phyloP scores from a whole-genome alignment of 1,140 invertebrate genomes.

The Apis dorsata region DNA sequence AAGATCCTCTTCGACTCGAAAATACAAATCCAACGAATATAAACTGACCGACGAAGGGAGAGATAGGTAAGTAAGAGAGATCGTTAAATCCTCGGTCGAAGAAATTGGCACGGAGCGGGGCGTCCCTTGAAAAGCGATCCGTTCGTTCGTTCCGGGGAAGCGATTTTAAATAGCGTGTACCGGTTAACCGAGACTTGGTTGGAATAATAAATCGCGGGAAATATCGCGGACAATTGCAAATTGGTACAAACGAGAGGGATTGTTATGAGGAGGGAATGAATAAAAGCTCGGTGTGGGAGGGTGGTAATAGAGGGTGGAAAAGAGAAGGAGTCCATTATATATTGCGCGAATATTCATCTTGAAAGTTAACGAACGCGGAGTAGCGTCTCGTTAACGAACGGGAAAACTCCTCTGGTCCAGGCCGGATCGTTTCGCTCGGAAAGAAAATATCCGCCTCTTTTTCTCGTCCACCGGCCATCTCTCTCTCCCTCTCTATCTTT shows the following conservation, averaged over 20 bases:
- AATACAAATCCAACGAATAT: too few relatives aligned
- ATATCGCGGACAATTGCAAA: slow-evolving; percentile 55
- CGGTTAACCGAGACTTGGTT: slow-evolving; percentile 14
- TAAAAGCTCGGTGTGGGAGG: not conserved
- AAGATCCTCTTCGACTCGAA: not conserved
- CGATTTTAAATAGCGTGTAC: slow-evolving; percentile 3
- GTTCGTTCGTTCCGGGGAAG: not conserved
- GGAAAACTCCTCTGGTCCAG: slow-evolving; percentile 54
- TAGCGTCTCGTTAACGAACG: slow-evolving; percentile 64
- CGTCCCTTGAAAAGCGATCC: not conserved
- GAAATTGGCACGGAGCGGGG: not conserved
- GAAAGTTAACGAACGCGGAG: slow-evolving; percentile 64
- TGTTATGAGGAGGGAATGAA: slow-evolving; percentile 48
- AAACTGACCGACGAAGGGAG: too few relatives aligned
- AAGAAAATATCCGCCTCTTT: slow-evolving; percentile 57
- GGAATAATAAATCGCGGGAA: slow-evolving; percentile 56
- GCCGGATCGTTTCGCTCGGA: slow-evolving; percentile 45
- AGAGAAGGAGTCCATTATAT: slow-evolving; percentile 38
- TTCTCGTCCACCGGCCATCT: slow-evolving; percentile 1
- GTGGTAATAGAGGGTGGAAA: slow-evolving; percentile 28
- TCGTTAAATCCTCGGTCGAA: not conserved
- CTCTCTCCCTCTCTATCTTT: too few relatives aligned
- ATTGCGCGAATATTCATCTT: slow-evolving; percentile 59
- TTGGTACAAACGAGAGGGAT: slow-evolving; percentile 52
- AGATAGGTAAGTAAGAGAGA: not conserved